Evolutionary conservation across 2,888 invertebrate species (phyloP), one percentile per base, ranked within the genome.

Genomic region (Dryadula phaetusa): DNA sequence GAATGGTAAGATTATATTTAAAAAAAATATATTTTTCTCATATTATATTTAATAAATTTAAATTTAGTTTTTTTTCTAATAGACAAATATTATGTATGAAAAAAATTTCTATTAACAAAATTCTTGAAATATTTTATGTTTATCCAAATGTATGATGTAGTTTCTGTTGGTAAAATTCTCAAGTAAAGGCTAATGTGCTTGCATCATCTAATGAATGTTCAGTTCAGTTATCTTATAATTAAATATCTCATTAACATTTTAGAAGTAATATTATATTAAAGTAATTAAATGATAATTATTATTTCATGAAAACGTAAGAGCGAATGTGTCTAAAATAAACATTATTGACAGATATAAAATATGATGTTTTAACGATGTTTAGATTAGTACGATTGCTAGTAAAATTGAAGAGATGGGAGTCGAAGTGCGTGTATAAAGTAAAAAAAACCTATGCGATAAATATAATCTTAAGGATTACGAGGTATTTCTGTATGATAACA

Each of bases 191-290:
- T 25, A 28, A 10, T 52, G 8, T 32, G 12, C 14, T 60, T 60
- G 25, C 60, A 60, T 60, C 44, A 60, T n/a, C 40, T 40, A 40
- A 60, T 60, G 18, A 32, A 18, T 60, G 18, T 25, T 44, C 12
- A n/a, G 8, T 52, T 52, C 16, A 32, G 60, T 46, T 60, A 60
- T 46, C 60, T 44, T 7, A 28, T 28, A 60, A 60, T 60, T 60
- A 44, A 44, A 44, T 44, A 60, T 60, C 42, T 60, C 44, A 60
- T 46, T 60, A 60, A 28, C 44, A 32, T 60, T 60, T 60, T 10
- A 37, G 28, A 60, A 60, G 46, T n/a, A n/a, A 60, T 60, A 32
- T 44, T 20, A 60, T 14, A 46, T 8, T 12, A 42, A 5, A 60
- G 20, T 32, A 40, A 40, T 56, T 56, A 22, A 25, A 40, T 25